phyloP scores from a whole-genome alignment of 1,140 invertebrate species.

The Episyrphus balteatus region DNA sequence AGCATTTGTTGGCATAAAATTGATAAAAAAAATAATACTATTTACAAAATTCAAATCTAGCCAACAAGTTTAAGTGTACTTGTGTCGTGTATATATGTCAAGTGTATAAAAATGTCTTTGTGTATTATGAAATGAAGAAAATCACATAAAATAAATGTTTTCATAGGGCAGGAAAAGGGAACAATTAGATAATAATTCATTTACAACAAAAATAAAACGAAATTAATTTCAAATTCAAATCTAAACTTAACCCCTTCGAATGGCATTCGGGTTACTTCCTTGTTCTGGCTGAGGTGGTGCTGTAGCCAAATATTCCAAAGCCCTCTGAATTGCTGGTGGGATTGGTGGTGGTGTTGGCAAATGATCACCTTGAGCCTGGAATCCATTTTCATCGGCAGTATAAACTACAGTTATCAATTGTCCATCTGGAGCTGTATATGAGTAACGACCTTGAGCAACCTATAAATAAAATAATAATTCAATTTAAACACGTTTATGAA shows the following conservation, averaged over 20 bases:
- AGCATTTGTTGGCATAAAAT: too few relatives aligned
- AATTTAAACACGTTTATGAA: too few relatives aligned
- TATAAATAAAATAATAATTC: conserved; percentile 13
- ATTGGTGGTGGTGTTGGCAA: conserved; percentile 56
- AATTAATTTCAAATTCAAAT: neutral
- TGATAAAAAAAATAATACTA: too few relatives aligned
- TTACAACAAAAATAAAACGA: too few relatives aligned
- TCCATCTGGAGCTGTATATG: conserved; percentile 65
- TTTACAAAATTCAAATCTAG: too few relatives aligned
- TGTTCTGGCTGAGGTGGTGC: conserved; percentile 34
- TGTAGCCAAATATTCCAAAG: conserved; percentile 48
- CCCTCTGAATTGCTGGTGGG: conserved; percentile 49
- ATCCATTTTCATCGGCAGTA: conserved; percentile 65
- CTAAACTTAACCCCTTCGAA: conserved; percentile 11
- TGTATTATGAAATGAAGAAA: too few relatives aligned
- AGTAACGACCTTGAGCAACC: conserved; percentile 53
- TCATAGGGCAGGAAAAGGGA: too few relatives aligned
- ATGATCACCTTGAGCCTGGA: conserved; percentile 48
- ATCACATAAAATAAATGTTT: too few relatives aligned
- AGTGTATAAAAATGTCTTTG: too few relatives aligned
- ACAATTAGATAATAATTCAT: too few relatives aligned
- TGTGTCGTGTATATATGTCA: too few relatives aligned
- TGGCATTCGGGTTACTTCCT: conserved; percentile 9
- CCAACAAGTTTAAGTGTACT: too few relatives aligned
- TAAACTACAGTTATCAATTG: conserved; percentile 56